These are phyloP conservation scores for Actinemys pallida DNA, from an alignment of 2,113 vertebrate genomes.

Conservation along the genomic window DNA sequence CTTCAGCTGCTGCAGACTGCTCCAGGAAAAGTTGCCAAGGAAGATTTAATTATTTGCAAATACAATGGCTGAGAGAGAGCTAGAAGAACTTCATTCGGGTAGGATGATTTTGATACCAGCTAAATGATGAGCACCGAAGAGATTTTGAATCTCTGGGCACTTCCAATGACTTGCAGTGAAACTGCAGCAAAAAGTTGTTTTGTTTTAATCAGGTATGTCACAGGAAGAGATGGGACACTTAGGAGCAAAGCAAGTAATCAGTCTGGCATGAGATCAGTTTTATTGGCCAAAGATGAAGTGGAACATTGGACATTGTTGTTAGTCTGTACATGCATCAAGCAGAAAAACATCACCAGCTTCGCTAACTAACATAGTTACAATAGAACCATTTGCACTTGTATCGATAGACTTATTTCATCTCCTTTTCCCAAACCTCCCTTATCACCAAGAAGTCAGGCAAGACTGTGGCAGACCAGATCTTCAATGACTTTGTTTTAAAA, in stretches of 20 bases:
- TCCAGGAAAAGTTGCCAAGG: background rate
- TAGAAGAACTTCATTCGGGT: background rate
- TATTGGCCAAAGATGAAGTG: background rate
- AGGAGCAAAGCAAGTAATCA: background rate
- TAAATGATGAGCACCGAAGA: background rate
- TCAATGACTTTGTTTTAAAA: background rate
- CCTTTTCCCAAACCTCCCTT: background rate
- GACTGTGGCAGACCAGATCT: background rate
- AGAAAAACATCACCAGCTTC: background rate
- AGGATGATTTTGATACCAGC: background rate
- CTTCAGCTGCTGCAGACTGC: background rate
- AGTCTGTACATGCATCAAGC: background rate
- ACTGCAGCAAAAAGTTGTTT: background rate
- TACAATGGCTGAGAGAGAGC: background rate
- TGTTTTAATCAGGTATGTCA: background rate
- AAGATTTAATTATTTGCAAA: background rate
- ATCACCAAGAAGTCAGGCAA: background rate
- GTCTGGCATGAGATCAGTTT: background rate
- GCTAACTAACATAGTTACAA: background rate
- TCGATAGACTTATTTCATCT: background rate
- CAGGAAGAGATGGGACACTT: background rate
- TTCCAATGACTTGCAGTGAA: background rate
- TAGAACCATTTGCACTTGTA: background rate
- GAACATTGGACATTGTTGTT: background rate
- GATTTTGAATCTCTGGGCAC: background rate